Evolutionary conservation across 1,140 invertebrate genomes (phyloP).

Genomic region (Mamestra configurata): DNA sequence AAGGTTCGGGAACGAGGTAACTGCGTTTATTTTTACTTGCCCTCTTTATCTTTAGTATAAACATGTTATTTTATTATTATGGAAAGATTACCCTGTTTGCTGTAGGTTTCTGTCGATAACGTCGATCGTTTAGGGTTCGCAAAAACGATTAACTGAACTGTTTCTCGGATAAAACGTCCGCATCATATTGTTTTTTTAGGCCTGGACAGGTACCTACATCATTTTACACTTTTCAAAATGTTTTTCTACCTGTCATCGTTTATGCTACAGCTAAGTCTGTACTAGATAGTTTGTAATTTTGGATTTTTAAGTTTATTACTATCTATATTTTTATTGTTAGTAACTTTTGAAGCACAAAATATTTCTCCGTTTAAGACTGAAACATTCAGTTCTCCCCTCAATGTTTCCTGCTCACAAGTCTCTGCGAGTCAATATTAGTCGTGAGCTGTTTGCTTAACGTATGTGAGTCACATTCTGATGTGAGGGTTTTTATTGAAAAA

Average conservation of each 20-base stretch:
- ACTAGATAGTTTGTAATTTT: too few relatives aligned
- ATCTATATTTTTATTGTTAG: too few relatives aligned
- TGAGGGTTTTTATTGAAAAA: conserved; percentile 34
- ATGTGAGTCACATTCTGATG: conserved; percentile 35
- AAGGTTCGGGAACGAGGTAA: conserved; percentile 22
- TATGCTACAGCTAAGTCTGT: too few relatives aligned
- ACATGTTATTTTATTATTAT: conserved; percentile 39
- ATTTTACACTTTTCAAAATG: not conserved
- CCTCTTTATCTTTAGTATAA: conserved; percentile 26
- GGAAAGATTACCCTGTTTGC: conserved; percentile 18
- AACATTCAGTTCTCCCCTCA: not conserved
- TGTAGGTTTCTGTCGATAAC: conserved; percentile 17
- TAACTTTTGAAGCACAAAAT: not conserved
- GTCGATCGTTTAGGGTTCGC: conserved; percentile 25
- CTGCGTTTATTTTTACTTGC: conserved; percentile 29
- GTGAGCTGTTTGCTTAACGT: conserved; percentile 16
- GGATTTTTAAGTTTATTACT: too few relatives aligned
- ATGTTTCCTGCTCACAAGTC: not conserved
- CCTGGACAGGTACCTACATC: not conserved
- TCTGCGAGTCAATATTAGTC: conserved; percentile 14
- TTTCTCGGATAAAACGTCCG: conserved; percentile 1
- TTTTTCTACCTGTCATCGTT: not conserved
- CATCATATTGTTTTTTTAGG: not conserved
- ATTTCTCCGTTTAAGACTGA: not conserved
- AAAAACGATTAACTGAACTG: conserved; percentile 21